A percentile compares a stretch with the other conserved stretches of the same genome.
Conservation (phyloP, 2,888 invertebrate genomes). For the Argyresthia albistria region DNA sequence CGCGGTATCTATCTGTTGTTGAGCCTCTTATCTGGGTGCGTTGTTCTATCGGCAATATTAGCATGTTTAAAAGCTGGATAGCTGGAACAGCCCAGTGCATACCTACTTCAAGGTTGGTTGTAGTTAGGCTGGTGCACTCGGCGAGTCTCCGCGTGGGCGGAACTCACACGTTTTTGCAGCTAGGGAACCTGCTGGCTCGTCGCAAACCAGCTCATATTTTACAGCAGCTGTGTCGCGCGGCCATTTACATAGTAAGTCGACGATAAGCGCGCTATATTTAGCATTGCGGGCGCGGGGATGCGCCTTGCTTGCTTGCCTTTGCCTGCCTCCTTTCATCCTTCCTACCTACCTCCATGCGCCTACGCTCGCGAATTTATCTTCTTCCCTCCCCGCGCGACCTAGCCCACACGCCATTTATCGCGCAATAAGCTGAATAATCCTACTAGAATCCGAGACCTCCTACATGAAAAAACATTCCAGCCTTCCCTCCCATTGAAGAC, state of each 20-base stretch:
- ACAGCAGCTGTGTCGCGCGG: conserved; percentile 65
- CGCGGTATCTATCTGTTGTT: too few species aligned
- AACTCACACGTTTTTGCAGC: conserved; percentile 41
- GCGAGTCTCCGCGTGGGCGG: conserved; percentile 2
- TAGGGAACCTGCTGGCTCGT: conserved; percentile 28
- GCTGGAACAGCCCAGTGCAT: too few species aligned
- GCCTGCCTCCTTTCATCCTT: neutral
- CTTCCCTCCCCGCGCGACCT: neutral
- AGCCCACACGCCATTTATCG: neutral
- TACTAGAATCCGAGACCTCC: neutral
- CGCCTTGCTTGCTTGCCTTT: conserved; percentile 13
- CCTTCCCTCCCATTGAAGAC: neutral
- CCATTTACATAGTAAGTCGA: conserved; percentile 67
- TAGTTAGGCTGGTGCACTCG: neutral
- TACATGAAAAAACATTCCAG: neutral
- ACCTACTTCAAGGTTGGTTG: neutral
- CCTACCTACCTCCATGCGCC: neutral
- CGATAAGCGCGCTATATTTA: conserved; percentile 70
- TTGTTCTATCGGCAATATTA: too few species aligned
- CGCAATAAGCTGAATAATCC: neutral
- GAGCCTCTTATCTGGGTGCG: too few species aligned
- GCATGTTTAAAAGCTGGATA: too few species aligned
- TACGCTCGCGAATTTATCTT: neutral
- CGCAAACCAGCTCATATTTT: conserved; percentile 51
- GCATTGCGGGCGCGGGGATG: conserved; percentile 39